Percentiles rank a stretch among this genome's conserved stretches.
phyloP scores from a whole-genome alignment of 2,888 invertebrate genomes.

The Gonocerus acuteangulatus region DNA sequence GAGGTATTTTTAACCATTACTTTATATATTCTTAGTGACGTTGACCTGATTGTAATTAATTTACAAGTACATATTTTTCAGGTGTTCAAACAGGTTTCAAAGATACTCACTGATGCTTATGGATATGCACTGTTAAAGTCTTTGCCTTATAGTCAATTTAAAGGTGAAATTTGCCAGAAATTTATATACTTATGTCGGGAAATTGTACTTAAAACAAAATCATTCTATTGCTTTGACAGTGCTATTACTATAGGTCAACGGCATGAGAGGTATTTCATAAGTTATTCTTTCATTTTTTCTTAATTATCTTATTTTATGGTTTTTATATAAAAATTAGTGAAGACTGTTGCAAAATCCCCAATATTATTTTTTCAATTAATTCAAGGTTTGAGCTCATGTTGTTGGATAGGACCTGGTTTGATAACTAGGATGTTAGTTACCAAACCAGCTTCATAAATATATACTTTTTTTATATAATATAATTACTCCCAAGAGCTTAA shows the following conservation, averaged over 20 bases:
- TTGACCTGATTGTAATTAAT: not conserved
- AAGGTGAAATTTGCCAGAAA: not conserved
- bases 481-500: no score
- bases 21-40: not conserved
- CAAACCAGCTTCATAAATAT: no score
- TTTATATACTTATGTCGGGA: slow-evolving; percentile 1
- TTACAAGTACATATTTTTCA: not conserved
- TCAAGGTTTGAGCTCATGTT: no score
- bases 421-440: no score
- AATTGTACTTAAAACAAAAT: not conserved
- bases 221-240: slow-evolving; percentile 5
- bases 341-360: no score
- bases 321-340: no score
- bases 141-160: not conserved
- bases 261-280: slow-evolving; percentile 3
- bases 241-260: slow-evolving; percentile 8
- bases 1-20: not conserved
- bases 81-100: not conserved
- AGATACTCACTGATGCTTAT: not conserved
- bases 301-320: no score
- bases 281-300: not conserved
- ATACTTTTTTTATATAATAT: no score
- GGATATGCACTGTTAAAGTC: not conserved
- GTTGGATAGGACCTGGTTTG: no score
- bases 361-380: no score